Evolutionary conservation across 2,113 vertebrate species (phyloP), one percentile per base, ranked within the genome.

Genomic region (Protobothrops mucrosquamatus): DNA sequence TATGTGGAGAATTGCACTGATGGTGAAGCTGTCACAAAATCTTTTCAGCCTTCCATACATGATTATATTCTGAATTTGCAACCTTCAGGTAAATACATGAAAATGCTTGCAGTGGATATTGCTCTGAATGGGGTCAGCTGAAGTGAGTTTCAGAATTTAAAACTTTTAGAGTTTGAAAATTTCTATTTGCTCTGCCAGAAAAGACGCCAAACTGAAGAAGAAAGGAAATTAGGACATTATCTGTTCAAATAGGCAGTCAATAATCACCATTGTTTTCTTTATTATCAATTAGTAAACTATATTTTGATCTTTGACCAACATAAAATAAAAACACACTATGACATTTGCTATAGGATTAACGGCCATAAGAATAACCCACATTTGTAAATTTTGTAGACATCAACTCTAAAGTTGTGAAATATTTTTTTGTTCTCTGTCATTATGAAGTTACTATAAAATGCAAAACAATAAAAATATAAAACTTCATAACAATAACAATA

Each of bases 151-250:
- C 87, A 48, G 34, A 26, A 92, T 92, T 89, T 89, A 54, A 64
- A 92, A 55, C 12, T 29, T 88, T 92, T 74, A 88, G 64, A 92
- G 61, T 88, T 48, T 92, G 34, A 11, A 92, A 81, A 89, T 89
- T 89, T 52, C 87, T 61, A 24, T 69, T 89, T 57, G 64, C 29
- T 92, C 26, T 34, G 64, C 64, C 55, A n/a, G 9, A 26, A 55
- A 55, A 23, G 34, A 46, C 20, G n/a, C 26, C 7, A 24, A 81
- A 54, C 6, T 46, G 51, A 92, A 81, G 29, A 85, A 6, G 24
- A 81, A 46, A 89, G 3, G 9, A 48, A 89, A 89, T 89, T 57
- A 56, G n/a, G 52, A 55, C 24, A 55, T 48, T 22, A 26, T 85
- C 22, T 74, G 2, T 87, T 61, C 14, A 85, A 26, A 39, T 26